Evolutionary conservation across 23 tunicate species (phyloP), one percentile per base, ranked within the genome.

Genomic region (Aplidium turbinatum): DNA sequence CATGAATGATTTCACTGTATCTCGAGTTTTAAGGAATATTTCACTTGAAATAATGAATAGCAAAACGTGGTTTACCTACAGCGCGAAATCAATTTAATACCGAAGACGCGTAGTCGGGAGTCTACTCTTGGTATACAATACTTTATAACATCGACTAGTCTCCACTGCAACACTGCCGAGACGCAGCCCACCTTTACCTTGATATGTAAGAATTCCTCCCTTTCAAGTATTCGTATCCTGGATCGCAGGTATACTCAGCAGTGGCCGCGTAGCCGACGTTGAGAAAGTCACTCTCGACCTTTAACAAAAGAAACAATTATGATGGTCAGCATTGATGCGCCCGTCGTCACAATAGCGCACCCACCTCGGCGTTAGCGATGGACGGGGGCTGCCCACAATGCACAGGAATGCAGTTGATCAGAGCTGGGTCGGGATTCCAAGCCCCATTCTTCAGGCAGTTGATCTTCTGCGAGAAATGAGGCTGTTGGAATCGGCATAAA

Each of bases 201-300:
- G 82, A 27, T 21, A 75, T 56, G 2, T 33, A 83, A 0, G 40
- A 18, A 35, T 29, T 68, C 46, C 87, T 57, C 2, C 69, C 78
- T 5, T 3, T 63, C 33, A 88, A 23, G 62, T 29, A 76, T 54
- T 75, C 87, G 62, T 81, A 76, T 3, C 96, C 96, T 31, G 25
- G 57, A 25, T 69, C 39, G 68, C 96, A 88, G 13, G 77, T 68
- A 38, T 88, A 88, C n/a, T n/a, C n/a, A n/a, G n/a, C n/a, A 2
- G 38, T 57, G 27, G 76, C 83, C 5, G 73, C 82, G 45, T 79
- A 87, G n/a, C n/a, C n/a, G n/a, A n/a, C n/a, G n/a, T n/a, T n/a
- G n/a, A n/a, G n/a, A n/a, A n/a, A n/a, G n/a, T n/a, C n/a, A n/a
- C n/a, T n/a, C n/a, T n/a, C n/a, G 48, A 42, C 13, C 48, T 9